Conservation (phyloP, 2,888 invertebrate species). For the Plutella xylostella region DNA sequence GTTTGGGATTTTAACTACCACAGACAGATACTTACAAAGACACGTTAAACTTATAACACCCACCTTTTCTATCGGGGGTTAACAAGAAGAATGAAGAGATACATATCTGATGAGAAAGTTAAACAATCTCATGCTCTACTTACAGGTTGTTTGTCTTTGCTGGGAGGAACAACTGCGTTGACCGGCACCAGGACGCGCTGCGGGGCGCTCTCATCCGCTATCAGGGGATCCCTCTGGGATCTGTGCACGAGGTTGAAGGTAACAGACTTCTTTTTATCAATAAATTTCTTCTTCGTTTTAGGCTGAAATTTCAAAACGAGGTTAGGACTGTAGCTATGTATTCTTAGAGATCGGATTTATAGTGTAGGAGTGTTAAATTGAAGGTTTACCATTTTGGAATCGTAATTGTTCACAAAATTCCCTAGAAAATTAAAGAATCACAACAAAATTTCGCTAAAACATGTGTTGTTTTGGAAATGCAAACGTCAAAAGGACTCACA, state of each 20-base stretch:
- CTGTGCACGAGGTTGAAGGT: conserved; percentile 94
- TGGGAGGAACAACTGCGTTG: conserved; percentile 49
- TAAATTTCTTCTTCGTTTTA: conserved; percentile 83
- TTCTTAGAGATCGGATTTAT: neutral
- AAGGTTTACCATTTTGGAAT: conserved; percentile 12
- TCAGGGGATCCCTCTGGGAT: conserved; percentile 93
- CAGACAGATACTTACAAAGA: no score
- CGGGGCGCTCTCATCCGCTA: conserved; percentile 89
- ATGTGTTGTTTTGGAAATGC: conserved; percentile 40
- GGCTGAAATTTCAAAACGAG: conserved; percentile 50
- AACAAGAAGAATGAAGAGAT: no score
- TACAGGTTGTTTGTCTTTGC: conserved; percentile 51
- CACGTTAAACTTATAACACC: no score
- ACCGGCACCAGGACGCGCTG: conserved; percentile 85
- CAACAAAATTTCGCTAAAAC: conserved; percentile 25
- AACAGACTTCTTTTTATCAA: conserved; percentile 91
- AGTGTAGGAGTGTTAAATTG: neutral
- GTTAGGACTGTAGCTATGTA: neutral
- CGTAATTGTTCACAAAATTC: neutral
- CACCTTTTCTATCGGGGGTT: no score
- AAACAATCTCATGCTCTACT: conserved; percentile 24
- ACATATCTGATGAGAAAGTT: no score
- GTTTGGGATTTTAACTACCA: no score
- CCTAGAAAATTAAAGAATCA: neutral
- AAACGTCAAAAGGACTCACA: conserved; percentile 28